phyloP scores from a whole-genome alignment of 2,113 vertebrate species.

The Elgaria multicarinata region DNA sequence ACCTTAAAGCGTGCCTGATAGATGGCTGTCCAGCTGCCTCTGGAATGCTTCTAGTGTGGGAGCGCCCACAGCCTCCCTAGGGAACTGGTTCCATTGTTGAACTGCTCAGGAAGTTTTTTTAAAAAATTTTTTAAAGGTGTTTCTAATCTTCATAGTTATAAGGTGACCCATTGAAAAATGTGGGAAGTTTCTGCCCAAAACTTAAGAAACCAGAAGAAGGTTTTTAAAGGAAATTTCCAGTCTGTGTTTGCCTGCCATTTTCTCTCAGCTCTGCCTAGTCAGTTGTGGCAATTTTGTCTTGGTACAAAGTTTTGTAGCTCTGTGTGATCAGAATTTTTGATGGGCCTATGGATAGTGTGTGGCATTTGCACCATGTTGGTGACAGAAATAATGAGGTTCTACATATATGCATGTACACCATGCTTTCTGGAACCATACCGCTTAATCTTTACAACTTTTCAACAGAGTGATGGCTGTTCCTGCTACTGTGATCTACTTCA shows the following conservation, averaged over 20 bases:
- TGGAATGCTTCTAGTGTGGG: too few relatives aligned
- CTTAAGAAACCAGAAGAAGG: neutral
- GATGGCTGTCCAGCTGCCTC: too few relatives aligned
- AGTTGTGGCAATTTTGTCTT: neutral
- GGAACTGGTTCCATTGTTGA: too few relatives aligned
- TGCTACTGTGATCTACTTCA: constrained; percentile 95
- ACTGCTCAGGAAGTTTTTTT: too few relatives aligned
- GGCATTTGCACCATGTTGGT: neutral
- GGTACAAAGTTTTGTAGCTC: neutral
- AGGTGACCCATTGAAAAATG: neutral
- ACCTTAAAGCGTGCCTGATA: too few relatives aligned
- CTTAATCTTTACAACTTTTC: neutral
- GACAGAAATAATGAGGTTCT: neutral
- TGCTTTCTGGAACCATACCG: neutral
- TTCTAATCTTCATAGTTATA: neutral
- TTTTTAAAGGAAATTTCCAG: neutral
- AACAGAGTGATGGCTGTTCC: constrained; percentile 95
- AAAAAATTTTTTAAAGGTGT: too few relatives aligned
- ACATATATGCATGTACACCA: neutral
- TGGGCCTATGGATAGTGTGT: neutral
- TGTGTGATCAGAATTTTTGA: neutral
- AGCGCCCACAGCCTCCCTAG: too few relatives aligned
- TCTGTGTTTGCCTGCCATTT: neutral
- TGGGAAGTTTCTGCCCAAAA: neutral
- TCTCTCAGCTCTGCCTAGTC: neutral